Evolutionary conservation across 2,113 vertebrate genomes (phyloP), one percentile per base, ranked within the genome.

Genomic region (Dermatemys mawii): DNA sequence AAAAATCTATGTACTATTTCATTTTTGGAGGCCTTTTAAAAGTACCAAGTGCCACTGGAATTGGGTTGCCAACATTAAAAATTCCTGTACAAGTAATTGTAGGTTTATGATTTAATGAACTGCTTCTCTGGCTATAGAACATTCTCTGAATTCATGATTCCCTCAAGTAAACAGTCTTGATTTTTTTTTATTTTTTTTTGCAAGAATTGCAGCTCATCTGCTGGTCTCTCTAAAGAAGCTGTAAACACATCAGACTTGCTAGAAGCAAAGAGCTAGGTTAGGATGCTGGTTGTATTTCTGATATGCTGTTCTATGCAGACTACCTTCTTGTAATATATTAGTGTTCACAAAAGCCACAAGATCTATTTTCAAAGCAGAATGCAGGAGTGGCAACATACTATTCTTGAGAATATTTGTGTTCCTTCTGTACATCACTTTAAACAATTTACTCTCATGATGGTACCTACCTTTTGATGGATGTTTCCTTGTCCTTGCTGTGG

Each of bases 381-480:
- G 53, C 50, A 38, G 21, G n/a, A 51, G n/a, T 19, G 49, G 67
- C 48, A 86, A 53, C 1, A 26, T 27, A 83, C 32, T 84, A 24
- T 63, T 95, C 41, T 67, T 84, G n/a, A 82, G 38, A 93, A 86
- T 63, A 88, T 87, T 29, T 67, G 87, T 44, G 67, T 60, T 90
- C 87, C 76, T 87, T 83, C 5, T 0, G 83, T 75, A 89, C 32
- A 19, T 38, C 63, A 67, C 35, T 32, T 67, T 67, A n/a, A n/a
- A 67, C 63, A n/a, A n/a, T n/a, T 67, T n/a, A n/a, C 2, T 4
- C 78, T 90, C 78, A 38, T 85, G 57, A 32, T 94, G 16, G 41
- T 93, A 60, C 53, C 76, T 92, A 38, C 79, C 92, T 49, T 35
- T 79, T 78, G 78, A 67, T 84, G 91, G 81, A 89, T 63, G 60